Evolutionary conservation across 2,113 vertebrate genomes (phyloP).

Genomic region (Neogobius melanostomus): DNA sequence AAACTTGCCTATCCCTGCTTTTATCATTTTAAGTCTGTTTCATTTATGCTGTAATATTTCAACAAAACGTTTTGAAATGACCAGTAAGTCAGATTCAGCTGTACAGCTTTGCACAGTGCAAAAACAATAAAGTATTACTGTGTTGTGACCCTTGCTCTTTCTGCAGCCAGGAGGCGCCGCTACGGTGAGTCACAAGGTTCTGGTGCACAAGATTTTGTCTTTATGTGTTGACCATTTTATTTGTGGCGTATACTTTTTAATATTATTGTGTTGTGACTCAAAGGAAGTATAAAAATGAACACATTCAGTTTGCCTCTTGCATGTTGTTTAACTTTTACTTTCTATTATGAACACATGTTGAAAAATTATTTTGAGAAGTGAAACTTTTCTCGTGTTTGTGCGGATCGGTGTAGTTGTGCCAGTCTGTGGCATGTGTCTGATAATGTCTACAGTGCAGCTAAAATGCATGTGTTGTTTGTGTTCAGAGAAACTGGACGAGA

Average conservation of each 20-base stretch:
- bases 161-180: constrained; percentile 89
- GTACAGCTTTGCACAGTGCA: background rate
- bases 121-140: background rate
- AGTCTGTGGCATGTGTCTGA: background rate
- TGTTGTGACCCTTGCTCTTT: constrained; percentile 52
- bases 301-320: no score
- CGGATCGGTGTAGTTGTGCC: background rate
- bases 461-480: constrained; percentile 17
- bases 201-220: background rate
- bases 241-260: background rate
- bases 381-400: background rate
- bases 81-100: background rate
- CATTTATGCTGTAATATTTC: no score
- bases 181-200: constrained; percentile 84
- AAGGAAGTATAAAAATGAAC: no score
- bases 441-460: background rate
- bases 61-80: background rate
- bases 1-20: no score
- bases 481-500: constrained; percentile 95
- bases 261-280: no score
- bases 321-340: background rate
- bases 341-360: background rate
- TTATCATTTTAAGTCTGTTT: no score
- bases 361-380: no score
- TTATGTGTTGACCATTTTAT: background rate